These are phyloP conservation scores for Pseudoips prasinana DNA, from an alignment of 2,888 invertebrate genomes.

Conservation along the genomic window DNA sequence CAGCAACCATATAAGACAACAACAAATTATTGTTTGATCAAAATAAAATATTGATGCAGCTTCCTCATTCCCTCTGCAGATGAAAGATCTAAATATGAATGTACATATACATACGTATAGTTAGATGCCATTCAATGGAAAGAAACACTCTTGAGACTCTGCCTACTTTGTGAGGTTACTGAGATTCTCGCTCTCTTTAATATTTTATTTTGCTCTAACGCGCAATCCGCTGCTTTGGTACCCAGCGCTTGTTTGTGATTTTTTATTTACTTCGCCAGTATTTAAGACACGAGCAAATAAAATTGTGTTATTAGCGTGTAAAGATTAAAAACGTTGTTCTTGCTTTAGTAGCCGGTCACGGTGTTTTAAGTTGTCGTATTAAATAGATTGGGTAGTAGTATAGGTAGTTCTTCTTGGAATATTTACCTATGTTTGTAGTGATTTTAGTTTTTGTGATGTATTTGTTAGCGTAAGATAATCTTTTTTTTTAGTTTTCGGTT, in stretches of 20 bases:
- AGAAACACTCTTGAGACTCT: conserved; percentile 38
- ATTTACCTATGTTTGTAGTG: no score
- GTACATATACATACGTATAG: conserved; percentile 6
- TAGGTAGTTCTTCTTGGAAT: no score
- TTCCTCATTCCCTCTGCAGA: conserved; percentile 21
- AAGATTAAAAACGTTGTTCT: conserved; percentile 10
- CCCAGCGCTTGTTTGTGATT: conserved; percentile 21
- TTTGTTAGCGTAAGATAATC: no score
- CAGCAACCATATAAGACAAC: no score
- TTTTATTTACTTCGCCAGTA: conserved; percentile 28
- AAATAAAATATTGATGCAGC: conserved; percentile 28
- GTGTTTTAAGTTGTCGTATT: conserved; percentile 5
- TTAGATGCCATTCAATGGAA: conserved; percentile 42
- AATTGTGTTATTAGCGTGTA: conserved; percentile 14
- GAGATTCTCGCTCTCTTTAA: conserved; percentile 50
- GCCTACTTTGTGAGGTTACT: conserved; percentile 48
- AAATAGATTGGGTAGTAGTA: no score
- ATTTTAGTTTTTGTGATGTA: no score
- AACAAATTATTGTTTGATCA: conserved; percentile 23
- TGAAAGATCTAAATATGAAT: conserved; percentile 24
- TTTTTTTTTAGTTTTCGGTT: no score
- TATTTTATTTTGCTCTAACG: conserved; percentile 62
- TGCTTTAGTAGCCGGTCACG: conserved; percentile 20
- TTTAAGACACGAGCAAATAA: conserved; percentile 12
- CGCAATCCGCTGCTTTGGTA: conserved; percentile 44